A percentile compares a stretch with the other conserved stretches of the same genome.
Evolutionary conservation across 2,888 invertebrate species (phyloP).

Genomic region (Eretmocerus hayati): DNA sequence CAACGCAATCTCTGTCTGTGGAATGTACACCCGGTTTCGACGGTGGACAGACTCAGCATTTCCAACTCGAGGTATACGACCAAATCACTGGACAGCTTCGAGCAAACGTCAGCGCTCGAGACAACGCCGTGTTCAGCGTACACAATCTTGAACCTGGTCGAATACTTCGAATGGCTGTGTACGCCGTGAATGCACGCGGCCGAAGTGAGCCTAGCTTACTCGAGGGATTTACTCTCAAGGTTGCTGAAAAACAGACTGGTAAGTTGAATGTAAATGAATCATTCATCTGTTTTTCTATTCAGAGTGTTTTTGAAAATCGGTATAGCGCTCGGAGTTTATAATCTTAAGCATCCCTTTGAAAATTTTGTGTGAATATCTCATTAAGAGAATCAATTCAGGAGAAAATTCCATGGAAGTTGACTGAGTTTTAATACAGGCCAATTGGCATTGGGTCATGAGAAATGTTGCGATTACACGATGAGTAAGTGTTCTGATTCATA

Average conservation of each 20-base stretch:
- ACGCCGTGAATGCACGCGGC: constrained; percentile 77
- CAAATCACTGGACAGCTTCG: constrained; percentile 57
- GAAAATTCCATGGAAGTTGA: no score
- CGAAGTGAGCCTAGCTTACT: constrained; percentile 65
- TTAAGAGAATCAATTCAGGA: no score
- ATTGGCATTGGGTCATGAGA: no score
- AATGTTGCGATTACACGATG: no score
- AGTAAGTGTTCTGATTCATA: no score
- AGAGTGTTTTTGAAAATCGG: no score
- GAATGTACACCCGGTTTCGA: constrained; percentile 69
- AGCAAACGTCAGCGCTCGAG: constrained; percentile 63
- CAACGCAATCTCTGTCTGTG: constrained; percentile 69
- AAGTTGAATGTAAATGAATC: no score
- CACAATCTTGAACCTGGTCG: constrained; percentile 72
- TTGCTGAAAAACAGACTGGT: constrained; percentile 73
- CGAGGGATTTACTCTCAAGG: constrained; percentile 68
- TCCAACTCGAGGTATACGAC: constrained; percentile 68
- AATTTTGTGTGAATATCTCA: no score
- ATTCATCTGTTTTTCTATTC: no score
- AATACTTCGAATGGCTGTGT: constrained; percentile 69
- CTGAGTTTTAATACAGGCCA: no score
- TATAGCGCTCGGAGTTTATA: no score
- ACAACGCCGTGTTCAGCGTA: constrained; percentile 65
- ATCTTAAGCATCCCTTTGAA: no score
- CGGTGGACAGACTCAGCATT: constrained; percentile 69